phyloP scores from a whole-genome alignment of 2,888 invertebrate genomes.

The Habroteleia sp. region DNA sequence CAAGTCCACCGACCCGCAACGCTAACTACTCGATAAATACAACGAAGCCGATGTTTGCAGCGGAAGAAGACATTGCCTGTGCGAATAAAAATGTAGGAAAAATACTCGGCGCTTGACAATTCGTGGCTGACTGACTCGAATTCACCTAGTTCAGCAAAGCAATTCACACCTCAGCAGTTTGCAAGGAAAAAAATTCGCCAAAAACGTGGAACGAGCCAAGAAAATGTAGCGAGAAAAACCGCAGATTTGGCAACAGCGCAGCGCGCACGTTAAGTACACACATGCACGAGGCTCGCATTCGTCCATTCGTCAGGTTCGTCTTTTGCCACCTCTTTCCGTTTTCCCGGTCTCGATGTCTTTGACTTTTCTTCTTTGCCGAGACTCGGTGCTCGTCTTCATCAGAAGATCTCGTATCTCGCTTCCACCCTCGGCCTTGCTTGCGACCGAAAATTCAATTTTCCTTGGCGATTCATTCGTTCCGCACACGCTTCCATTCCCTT shows the following conservation, averaged over 20 bases:
- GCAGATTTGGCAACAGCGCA: constrained; percentile 24
- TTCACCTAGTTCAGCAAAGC: constrained; percentile 2
- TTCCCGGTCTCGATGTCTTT: constrained; percentile 22
- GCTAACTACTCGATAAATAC: too few relatives aligned
- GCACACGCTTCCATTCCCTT: constrained; percentile 24
- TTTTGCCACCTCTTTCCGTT: constrained; percentile 19
- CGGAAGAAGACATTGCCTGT: too few relatives aligned
- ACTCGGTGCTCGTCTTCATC: constrained; percentile 29
- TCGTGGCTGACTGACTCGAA: background rate
- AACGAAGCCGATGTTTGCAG: too few relatives aligned
- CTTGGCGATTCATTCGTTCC: constrained; percentile 41
- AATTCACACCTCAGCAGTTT: constrained; percentile 12
- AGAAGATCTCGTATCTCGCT: constrained; percentile 13
- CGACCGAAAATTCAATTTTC: constrained; percentile 50
- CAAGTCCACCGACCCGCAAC: too few relatives aligned
- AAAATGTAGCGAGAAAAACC: constrained; percentile 21
- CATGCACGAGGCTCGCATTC: constrained; percentile 21
- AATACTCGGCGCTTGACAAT: too few relatives aligned
- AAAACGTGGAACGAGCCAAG: constrained; percentile 20
- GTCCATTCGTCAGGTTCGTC: constrained; percentile 30
- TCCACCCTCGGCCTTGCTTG: constrained; percentile 8
- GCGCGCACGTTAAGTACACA: constrained; percentile 25
- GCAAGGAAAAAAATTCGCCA: constrained; percentile 14
- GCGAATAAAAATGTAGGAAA: too few relatives aligned
- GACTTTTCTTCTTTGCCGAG: constrained; percentile 33